Conservation (phyloP, 2,797 vertebrate species). For the Paedocypris micromegethes region DNA sequence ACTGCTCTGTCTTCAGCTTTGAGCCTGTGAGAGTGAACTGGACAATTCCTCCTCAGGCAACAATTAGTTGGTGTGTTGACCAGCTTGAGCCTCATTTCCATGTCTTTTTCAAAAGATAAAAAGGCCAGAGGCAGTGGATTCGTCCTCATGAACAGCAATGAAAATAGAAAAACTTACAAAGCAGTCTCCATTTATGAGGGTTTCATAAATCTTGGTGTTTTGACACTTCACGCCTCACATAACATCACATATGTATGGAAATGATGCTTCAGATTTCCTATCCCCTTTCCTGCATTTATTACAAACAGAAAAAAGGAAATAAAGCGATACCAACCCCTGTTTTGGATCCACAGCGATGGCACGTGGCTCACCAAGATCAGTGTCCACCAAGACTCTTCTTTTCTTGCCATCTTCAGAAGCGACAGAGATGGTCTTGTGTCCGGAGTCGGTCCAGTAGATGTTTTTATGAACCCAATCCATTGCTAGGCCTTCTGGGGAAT, state of each 20-base stretch:
- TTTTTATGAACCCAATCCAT: slow-evolving; percentile 98
- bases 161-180: slow-evolving; percentile 12
- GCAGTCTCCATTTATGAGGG: slow-evolving; percentile 1
- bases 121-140: slow-evolving; percentile 45
- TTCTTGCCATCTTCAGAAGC: slow-evolving; percentile 85
- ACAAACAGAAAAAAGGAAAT: background rate
- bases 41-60: slow-evolving; percentile 34
- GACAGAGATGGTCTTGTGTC: slow-evolving; percentile 93
- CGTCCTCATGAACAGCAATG: slow-evolving; percentile 25
- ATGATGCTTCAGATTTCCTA: background rate
- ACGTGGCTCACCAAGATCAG: slow-evolving; percentile 85
- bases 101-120: slow-evolving; percentile 51
- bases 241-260: background rate
- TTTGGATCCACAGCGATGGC: slow-evolving; percentile 91
- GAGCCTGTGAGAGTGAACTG: slow-evolving; percentile 11
- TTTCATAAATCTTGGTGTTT: background rate
- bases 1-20: slow-evolving; percentile 1
- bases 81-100: slow-evolving; percentile 51
- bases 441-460: slow-evolving; percentile 98
- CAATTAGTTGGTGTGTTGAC: slow-evolving; percentile 37
- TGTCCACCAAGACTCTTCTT: slow-evolving; percentile 84
- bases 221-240: background rate
- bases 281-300: background rate
- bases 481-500: slow-evolving; percentile 91
- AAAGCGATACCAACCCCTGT: slow-evolving; percentile 71